Conservation (phyloP, 2,888 invertebrate species). For the Erebia palarica region DNA sequence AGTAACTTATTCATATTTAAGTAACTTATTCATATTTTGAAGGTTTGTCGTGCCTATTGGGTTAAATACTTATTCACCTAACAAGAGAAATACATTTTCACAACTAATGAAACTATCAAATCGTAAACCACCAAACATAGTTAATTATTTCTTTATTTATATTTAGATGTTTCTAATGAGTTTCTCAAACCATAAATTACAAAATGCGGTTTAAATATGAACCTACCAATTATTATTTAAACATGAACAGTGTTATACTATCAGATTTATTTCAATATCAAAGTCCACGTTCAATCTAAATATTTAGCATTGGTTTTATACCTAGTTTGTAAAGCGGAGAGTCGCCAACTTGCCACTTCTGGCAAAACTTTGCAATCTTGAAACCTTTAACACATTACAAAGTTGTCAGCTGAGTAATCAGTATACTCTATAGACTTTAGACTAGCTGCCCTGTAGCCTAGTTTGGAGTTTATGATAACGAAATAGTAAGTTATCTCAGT, state of each 20-base stretch:
- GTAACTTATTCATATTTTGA: too few relatives aligned
- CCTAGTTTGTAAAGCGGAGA: not conserved
- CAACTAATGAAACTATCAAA: too few relatives aligned
- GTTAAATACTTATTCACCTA: too few relatives aligned
- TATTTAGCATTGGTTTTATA: not conserved
- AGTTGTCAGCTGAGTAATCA: not conserved
- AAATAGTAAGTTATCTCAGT: too few relatives aligned
- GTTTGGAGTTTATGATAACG: too few relatives aligned
- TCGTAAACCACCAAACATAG: not conserved
- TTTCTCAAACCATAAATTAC: not conserved
- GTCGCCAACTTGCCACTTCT: not conserved
- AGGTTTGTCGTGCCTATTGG: too few relatives aligned
- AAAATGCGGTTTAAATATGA: not conserved
- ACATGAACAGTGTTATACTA: not conserved
- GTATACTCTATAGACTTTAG: not conserved
- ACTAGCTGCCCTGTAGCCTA: too few relatives aligned
- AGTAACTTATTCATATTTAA: too few relatives aligned
- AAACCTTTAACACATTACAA: not conserved
- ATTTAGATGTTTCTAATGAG: not conserved
- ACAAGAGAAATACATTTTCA: too few relatives aligned
- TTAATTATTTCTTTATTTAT: not conserved
- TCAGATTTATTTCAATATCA: not conserved
- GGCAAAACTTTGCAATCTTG: not conserved
- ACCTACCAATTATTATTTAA: not conserved
- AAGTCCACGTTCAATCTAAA: not conserved